Base-by-base conservation (phyloP, 2,113 vertebrate species). In the Halcyon malimbica region DNA sequence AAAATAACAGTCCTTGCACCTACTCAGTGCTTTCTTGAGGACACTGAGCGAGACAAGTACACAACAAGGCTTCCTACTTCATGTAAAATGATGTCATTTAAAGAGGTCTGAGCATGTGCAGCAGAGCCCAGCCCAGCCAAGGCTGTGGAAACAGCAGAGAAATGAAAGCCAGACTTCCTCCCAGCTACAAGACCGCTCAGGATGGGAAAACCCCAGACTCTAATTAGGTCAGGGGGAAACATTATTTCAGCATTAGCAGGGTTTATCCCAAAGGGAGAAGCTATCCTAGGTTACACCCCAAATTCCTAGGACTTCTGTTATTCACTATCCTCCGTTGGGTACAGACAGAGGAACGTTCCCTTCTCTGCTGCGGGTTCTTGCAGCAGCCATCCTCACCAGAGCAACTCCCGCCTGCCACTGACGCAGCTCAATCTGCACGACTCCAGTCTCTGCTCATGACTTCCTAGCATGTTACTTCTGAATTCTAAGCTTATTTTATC, bases 101-200 rank as follows among this genome's bases (percentile, higher is more conserved):
- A 14, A 78, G 69, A 83, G 74, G 24, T 93, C 94, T 96, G 95
- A 96, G 95, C 94, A 95, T 91, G 89, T 89, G 92, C 94, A 87
- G 96, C 56, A 50, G 46, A 83, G 80, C 13, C 1, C 29, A 84
- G 92, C 86, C 35, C 69, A 5, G 86, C 39, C 9, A 1, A 82
- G 92, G 89, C 95, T 93, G 92, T 94, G 90, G 88, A 82, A 97
- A 69, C 83, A 65, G 89, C 89, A 82, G 42, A 89, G 90, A 96
- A 97, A 96, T 95, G 92, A 96, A 97, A 97, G 94, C 96, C 96
- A 97, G 95, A 95, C 94, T 93, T 96, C 95, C 94, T 97, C 80
- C 74, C 89, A 93, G 92, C 89, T 93, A 80, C 92, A 92, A 48
- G 94, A 84, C 69, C 1, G 26, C 74, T 94, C 1, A 4, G 91